Conservation (phyloP, 1,140 invertebrate genomes). For the Pseudomyrmex sp. region DNA sequence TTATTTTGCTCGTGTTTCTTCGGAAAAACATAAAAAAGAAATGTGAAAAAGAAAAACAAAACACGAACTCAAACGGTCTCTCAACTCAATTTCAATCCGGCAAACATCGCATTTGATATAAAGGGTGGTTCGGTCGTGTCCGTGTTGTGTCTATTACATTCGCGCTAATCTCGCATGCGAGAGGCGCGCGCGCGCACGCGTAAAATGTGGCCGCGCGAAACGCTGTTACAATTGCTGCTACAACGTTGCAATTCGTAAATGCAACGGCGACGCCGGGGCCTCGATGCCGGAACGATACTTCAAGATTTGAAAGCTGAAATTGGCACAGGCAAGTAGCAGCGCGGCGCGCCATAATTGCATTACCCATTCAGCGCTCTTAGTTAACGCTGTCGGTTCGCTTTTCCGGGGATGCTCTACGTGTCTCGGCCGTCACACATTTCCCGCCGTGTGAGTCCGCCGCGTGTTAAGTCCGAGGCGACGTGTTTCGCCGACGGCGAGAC, state of each 20-base stretch:
- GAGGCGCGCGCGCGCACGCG: not conserved
- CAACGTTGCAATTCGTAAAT: conserved; percentile 14
- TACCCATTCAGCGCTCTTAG: conserved; percentile 46
- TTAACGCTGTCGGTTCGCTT: conserved; percentile 48
- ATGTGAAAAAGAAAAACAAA: too few relatives aligned
- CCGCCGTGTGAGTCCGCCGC: not conserved
- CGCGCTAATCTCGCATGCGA: conserved; percentile 33
- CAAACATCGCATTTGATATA: not conserved
- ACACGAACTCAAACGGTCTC: too few relatives aligned
- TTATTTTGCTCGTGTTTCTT: too few relatives aligned
- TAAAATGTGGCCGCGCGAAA: conserved; percentile 2
- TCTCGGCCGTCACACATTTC: conserved; percentile 12
- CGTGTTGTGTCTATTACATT: not conserved
- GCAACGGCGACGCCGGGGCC: not conserved
- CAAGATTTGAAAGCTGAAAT: conserved; percentile 25
- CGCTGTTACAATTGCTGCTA: not conserved
- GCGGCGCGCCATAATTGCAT: conserved; percentile 32
- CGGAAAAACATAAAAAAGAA: not conserved
- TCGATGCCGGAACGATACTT: not conserved
- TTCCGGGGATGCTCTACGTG: conserved; percentile 8
- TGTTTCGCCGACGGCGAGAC: conserved; percentile 20
- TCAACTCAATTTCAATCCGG: too few relatives aligned
- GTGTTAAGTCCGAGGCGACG: conserved; percentile 29
- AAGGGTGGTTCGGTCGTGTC: not conserved
- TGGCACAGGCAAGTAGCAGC: not conserved